Evolutionary conservation across 2,888 invertebrate species (phyloP), one percentile per base, ranked within the genome.

Genomic region (Maniola hyperantus): DNA sequence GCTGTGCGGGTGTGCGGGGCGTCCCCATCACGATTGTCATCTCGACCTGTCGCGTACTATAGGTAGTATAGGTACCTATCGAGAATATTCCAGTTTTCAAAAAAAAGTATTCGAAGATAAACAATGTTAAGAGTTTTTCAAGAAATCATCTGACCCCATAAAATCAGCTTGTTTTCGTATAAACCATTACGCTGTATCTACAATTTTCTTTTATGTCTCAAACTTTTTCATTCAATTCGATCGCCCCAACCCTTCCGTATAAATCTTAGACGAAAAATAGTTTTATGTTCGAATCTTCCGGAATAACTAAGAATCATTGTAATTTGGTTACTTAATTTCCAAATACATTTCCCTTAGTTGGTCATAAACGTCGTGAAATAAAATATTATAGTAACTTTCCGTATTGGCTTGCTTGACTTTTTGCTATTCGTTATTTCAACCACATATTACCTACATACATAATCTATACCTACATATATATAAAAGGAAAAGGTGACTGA

Each of bases 261-360:
- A 87, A 87, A 87, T 87, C 83, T 76, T 76, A 76, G 76, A 77
- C 77, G 78, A 84, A 85, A 87, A 87, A 86, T 85, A 83, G 82
- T 81, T 88, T 88, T 87, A 88, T 85, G 83, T 80, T 71, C 74
- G 74, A 72, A 81, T 79, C 77, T 85, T 86, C 79, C 83, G 78
- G 76, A 81, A 79, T 82, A 84, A 85, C 86, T 84, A 84, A 85
- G 83, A 85, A 82, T 81, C 82, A 79, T 79, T 80, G 82, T 87
- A 87, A 84, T 82, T 81, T 83, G 80, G 83, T 83, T 84, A 86
- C 85, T 86, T 88, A 86, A 88, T 86, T 88, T 83, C 81, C 82
- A 85, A 83, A 88, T 83, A 86, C 81, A 87, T 87, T 87, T 58
- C 85, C 82, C 83, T 82, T 84, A 79, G 82, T 82, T 79, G 80